phyloP scores from a whole-genome alignment of 2,888 invertebrate species.

The Ichneumoninae sp. region DNA sequence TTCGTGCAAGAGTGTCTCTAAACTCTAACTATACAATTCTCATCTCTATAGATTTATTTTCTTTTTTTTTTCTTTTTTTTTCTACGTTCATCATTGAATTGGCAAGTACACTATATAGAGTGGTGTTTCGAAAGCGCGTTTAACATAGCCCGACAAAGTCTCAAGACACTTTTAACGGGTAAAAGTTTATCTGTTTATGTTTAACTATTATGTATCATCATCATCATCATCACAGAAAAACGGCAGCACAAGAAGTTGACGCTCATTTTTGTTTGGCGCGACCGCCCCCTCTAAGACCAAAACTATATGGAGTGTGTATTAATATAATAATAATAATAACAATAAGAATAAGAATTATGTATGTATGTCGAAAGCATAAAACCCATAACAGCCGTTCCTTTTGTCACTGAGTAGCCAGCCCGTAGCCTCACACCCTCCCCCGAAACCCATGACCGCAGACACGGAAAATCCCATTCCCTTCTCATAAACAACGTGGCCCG shows the following conservation, averaged over 20 bases:
- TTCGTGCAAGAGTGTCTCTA: slow-evolving; percentile 65
- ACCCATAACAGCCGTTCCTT: slow-evolving; percentile 59
- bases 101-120: slow-evolving; percentile 52
- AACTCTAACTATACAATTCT: slow-evolving; percentile 61
- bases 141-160: slow-evolving; percentile 47
- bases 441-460: slow-evolving; percentile 1
- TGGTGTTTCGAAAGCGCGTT: slow-evolving; percentile 52
- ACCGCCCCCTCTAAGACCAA: slow-evolving; percentile 74
- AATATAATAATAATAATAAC: slow-evolving; percentile 53
- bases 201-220: slow-evolving; percentile 63
- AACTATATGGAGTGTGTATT: slow-evolving; percentile 70
- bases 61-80: slow-evolving; percentile 37
- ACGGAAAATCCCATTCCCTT: slow-evolving; percentile 6
- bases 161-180: slow-evolving; percentile 54
- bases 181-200: slow-evolving; percentile 63
- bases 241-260: slow-evolving; percentile 92
- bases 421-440: slow-evolving; percentile 25
- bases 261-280: slow-evolving; percentile 92
- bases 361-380: slow-evolving; percentile 64
- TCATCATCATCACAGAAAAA: slow-evolving; percentile 69
- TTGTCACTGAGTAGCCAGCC: slow-evolving; percentile 36
- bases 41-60: slow-evolving; percentile 37
- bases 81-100: slow-evolving; percentile 45
- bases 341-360: slow-evolving; percentile 59
- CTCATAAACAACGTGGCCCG: slow-evolving; percentile 24